Evolutionary conservation across 1,140 invertebrate species (phyloP), one percentile per base, ranked within the genome.

Genomic region (Diprion similis): DNA sequence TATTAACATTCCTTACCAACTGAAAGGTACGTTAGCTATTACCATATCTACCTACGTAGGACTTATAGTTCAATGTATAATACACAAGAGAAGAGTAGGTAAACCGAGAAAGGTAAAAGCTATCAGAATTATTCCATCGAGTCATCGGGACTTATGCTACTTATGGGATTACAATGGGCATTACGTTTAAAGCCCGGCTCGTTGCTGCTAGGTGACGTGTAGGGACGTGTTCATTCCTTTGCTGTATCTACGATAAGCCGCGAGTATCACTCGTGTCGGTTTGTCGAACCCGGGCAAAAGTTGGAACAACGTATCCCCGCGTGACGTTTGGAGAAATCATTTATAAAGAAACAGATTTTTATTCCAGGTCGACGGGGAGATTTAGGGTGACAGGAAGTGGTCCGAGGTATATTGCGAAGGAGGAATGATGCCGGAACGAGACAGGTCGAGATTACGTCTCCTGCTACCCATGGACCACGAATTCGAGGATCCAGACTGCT

Each of bases 71-170:
- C 9, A 8, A 59, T 3, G 51, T 15, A 59, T 59, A 59, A 37
- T 37, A 37, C 24, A 6, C 51, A n/a, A n/a, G 51, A 59, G 11
- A 15, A 59, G 51, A 59, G 11, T 17, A 4, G 9, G 51, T 59
- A 59, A 59, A 59, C n/a, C 11, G 46, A 73, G 59, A 24, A 66
- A 74, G 70, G 65, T 67, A 24, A 17, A 68, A 74, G 68, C 79
- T 82, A 84, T 84, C 78, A 81, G 83, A 81, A 84, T 84, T 83
- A 84, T 83, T 83, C 82, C 78, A 79, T 78, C 79, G 79, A 83
- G 83, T 84, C 83, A 81, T 81, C 78, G 78, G 80, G 83, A 84
- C 80, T 84, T 84, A 84, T 75, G 76, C 81, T 80, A 82, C 83
- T 86, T 86, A 86, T 85, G 74, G 84, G 85, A 86, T 86, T 86